A percentile compares a stretch with the other conserved stretches of the same genome.
Evolutionary conservation across 2,888 invertebrate species (phyloP).

Genomic region (Perizoma flavofasciatum): DNA sequence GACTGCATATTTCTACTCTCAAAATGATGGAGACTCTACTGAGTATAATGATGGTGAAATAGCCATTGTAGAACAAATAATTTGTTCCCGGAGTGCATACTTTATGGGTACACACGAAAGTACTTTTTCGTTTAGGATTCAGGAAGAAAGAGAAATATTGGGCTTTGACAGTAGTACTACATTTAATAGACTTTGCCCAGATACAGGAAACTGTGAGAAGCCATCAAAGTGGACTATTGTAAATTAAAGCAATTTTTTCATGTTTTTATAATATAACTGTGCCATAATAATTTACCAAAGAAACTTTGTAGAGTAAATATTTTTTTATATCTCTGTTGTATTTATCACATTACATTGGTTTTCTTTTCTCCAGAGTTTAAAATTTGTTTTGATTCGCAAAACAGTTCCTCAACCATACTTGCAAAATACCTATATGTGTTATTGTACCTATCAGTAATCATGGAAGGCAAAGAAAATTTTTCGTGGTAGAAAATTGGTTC

Average conservation of each 20-base stretch:
- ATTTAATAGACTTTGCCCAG: slow-evolving; percentile 93
- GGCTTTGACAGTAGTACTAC: slow-evolving; percentile 92
- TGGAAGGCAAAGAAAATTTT: too few relatives aligned
- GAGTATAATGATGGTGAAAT: slow-evolving; percentile 91
- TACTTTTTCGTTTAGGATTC: slow-evolving; percentile 97
- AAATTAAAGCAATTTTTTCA: slow-evolving; percentile 56
- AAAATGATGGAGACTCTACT: slow-evolving; percentile 73
- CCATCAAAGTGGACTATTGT: slow-evolving; percentile 91
- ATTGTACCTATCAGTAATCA: too few relatives aligned
- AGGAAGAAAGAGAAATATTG: slow-evolving; percentile 98
- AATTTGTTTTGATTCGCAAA: too few relatives aligned
- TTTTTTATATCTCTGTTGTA: too few relatives aligned
- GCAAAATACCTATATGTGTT: too few relatives aligned
- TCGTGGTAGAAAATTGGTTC: too few relatives aligned
- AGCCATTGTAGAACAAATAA: slow-evolving; percentile 97
- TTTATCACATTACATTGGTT: too few relatives aligned
- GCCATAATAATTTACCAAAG: slow-evolving; percentile 6
- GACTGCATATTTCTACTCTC: slow-evolving; percentile 61
- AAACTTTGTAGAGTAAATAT: neutral
- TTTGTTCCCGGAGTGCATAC: slow-evolving; percentile 93
- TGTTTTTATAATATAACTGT: neutral
- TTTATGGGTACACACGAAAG: slow-evolving; percentile 97
- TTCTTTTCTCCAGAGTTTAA: too few relatives aligned
- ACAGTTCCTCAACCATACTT: too few relatives aligned
- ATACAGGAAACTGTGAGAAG: slow-evolving; percentile 85